Evolutionary conservation across 2,888 invertebrate species (phyloP), one percentile per base, ranked within the genome.

Genomic region (Tenthredo amoena): DNA sequence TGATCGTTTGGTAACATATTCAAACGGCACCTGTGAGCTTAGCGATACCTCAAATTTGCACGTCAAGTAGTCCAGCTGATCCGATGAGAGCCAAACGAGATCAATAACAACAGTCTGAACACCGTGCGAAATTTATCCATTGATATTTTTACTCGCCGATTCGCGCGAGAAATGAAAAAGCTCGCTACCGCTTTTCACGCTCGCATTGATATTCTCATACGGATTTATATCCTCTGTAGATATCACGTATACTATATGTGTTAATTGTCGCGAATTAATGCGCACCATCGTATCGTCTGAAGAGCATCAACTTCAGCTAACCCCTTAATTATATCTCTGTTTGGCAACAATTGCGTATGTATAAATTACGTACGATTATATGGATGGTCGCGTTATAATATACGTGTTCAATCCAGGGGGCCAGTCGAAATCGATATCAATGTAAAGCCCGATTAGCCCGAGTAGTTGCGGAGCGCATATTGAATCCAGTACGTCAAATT

Each of bases 331-430:
- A 90, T 87, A 88, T 85, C 84, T 85, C 86, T 90, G 89, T 90
- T 90, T 90, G 88, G 87, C 89, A 89, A 89, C 89, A 89, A 90
- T 90, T 89, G 90, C 89, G 88, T 84, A 89, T 89, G 88, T 84
- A 89, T 86, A 89, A 90, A 90, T 89, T 90, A 89, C 86, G 86
- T 87, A 86, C 86, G 81, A 87, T 87, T 85, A 79, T 77, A 86
- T 55, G 55, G 85, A 68, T 68, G 85, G 84, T 86, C 85, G 84
- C 76, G 86, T 85, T 85, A 87, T 68, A 18, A 68, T 18, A 34
- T 68, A 34, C 12, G 34, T 18, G 26, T 18, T 26, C 34, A 34
- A n/a, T 62, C 62, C 40, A 40, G 62, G 15, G 37, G 26, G 43
- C 0, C 7, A n/a, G 47, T 43, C 37, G 18, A 31, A 83, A 68